Base-by-base conservation (phyloP, 2,797 vertebrate genomes). In the Lagocephalus sceleratus region DNA sequence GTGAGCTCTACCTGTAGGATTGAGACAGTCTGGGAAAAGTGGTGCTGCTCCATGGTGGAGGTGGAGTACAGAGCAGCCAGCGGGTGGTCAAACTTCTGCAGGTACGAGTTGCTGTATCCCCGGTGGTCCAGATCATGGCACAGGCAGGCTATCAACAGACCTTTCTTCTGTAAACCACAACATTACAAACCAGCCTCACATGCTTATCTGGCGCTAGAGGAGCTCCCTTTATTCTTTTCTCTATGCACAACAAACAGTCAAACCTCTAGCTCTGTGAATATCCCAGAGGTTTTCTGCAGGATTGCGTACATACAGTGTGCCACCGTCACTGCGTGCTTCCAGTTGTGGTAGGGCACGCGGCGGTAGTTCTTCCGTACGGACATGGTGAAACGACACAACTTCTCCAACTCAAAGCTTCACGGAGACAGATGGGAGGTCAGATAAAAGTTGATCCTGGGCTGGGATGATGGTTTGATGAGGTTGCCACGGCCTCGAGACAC, bases 31-130 rank as follows among this genome's bases (percentile, higher is more conserved):
- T 99, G 97, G 0, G 97, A 99, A 86, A 99, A 99, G 87, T 99
- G 97, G 74, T 99, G 97, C 73, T 99, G 97, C 75, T 99, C 97
- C 97, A 99, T 99, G 29, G 97, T 99, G 62, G 97, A 99, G 0
- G 95, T 97, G 85, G 96, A 98, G 78, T 99, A 99, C 15, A 99
- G 91, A 1, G 97, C 97, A 8, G 97, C 96, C 79, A 99, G 88
- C 0, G 97, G 97, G 70, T 99, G 97, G 83, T 99, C 97, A 68
- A 99, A 99, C 81, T 99, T 99, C 92, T 99, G 97, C 76, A 99
- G 91, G 85, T 99, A 99, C 58, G 92, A 90, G 85, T 99, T 99
- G 62, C 92, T 98, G 86, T 97, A 99, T 35, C 97, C 97, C 25
- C 97, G 88, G 83, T 99, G 97, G 87, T 99, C 97, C 87, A 99